phyloP scores from a whole-genome alignment of 2,888 invertebrate genomes.

The Xanthia icteritia region DNA sequence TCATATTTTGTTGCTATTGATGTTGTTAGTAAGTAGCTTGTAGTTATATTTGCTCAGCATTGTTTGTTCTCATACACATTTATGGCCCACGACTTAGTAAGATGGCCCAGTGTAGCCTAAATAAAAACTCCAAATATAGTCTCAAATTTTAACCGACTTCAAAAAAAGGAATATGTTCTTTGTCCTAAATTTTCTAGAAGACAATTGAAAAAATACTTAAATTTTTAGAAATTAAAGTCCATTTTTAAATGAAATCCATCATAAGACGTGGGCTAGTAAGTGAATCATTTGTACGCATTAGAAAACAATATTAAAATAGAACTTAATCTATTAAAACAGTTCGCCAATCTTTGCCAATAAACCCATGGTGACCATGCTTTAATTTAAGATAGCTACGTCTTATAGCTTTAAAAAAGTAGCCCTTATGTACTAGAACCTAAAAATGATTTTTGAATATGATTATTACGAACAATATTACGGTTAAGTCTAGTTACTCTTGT shows the following conservation, averaged over 20 bases:
- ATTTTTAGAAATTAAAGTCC: not conserved
- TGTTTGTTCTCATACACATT: conserved; percentile 62
- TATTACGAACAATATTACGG: conserved; percentile 56
- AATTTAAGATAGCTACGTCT: conserved; percentile 62
- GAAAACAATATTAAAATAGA: conserved; percentile 55
- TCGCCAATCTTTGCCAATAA: conserved; percentile 65
- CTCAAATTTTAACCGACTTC: not conserved
- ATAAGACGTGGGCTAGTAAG: conserved; percentile 43
- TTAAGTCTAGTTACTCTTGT: conserved; percentile 54
- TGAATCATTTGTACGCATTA: conserved; percentile 55
- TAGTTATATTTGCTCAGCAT: conserved; percentile 67
- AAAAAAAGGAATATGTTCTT: not conserved
- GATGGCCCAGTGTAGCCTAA: conserved; percentile 5
- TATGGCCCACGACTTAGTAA: conserved; percentile 44
- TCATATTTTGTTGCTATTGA: conserved; percentile 66
- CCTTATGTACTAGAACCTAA: conserved; percentile 58
- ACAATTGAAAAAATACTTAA: conserved; percentile 7
- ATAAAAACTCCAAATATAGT: conserved; percentile 8
- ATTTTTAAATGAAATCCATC: conserved; percentile 13
- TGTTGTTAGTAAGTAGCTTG: conserved; percentile 69
- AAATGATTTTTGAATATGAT: conserved; percentile 58
- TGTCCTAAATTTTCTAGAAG: conserved; percentile 27
- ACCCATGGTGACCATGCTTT: conserved; percentile 61
- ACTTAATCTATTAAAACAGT: conserved; percentile 50
- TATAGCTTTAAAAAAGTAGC: conserved; percentile 65